Base-by-base conservation (phyloP, 1,140 invertebrate genomes). In the Paramacrobiotus metropolitanus region DNA sequence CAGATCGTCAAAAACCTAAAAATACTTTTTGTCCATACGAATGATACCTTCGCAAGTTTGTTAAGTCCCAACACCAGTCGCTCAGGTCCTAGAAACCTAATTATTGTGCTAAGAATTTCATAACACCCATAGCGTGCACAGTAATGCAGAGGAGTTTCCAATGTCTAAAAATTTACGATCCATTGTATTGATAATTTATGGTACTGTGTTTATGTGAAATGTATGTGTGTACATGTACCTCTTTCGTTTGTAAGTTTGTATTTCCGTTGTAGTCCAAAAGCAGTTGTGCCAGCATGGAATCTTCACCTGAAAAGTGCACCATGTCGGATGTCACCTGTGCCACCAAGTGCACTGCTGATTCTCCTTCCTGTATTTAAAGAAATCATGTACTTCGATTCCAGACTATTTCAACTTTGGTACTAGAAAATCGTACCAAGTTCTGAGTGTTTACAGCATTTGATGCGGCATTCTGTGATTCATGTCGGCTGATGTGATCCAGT, bases 91-190 rank as follows among this genome's bases (percentile, higher is more conserved):
- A 97, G 85, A 68, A 89, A 82, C 60, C 83, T 79, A 31, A 96
- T 82, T 80, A 98, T 95, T 72, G 95, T 92, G 59, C 82, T 79
- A 59, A 97, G 74, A n/a, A 97, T 83, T 65, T 92, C 87, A 70
- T 91, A 91, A 72, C 97, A 98, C 2, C 94, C 94, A 2, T 87
- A 86, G 21, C 87, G 76, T 2, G 91, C 89, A 68, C 88, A 89
- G 67, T 91, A 86, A 72, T 99, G 94, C 67, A 99, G 86, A 0
- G 87, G 84, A 0, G 92, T 93, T 76, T 98, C 93, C 65, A 83
- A 79, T 0, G 81, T 83, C 75, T 87, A 81, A 4, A 68, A 68
- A 30, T n/a, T n/a, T n/a, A n/a, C n/a, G n/a, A n/a, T n/a, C n/a
- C n/a, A n/a, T n/a, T n/a, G n/a, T n/a, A n/a, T n/a, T n/a, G n/a